Evolutionary conservation across 2,888 invertebrate genomes (phyloP), one percentile per base, ranked within the genome.

Genomic region (Coronaproctus castanopsis): DNA sequence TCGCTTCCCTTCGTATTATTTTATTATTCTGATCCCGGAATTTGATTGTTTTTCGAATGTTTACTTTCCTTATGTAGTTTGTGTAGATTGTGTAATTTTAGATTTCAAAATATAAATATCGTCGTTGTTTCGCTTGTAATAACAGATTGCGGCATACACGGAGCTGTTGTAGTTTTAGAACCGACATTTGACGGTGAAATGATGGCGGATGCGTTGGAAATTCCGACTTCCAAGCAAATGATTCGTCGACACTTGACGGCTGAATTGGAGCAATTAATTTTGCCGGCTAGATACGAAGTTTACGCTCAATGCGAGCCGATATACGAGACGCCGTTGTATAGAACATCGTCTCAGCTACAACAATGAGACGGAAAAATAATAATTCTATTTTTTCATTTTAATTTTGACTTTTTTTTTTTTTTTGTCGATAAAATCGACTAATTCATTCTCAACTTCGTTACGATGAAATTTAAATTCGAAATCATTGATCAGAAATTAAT

Each of bases 131-230:
- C 10, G 61, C 55, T 56, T 62, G 68, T 68, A 61, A 71, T n/a
- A 70, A 63, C 75, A 85, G 91, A 92, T 73, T 91, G 90, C 69
- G 95, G 95, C 66, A 89, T 95, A 8, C 93, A 95, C 70, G 93
- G 95, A 62, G 93, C 92, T 14, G 75, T 95, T 64, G 89, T 92
- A 57, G 92, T 93, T 19, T 73, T 95, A 68, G 93, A 95, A 70
- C 88, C 91, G 19, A 89, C 90, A 18, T 92, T 95, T 74, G 90
- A 87, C 60, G 89, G 91, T 24, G 93, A 93, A 72, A 90, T 91
- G 53, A 87, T 95, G 84, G 92, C 93, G 55, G 88, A 87, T 8
- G 88, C 91, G 1, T 77, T 91, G 63, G 91, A 90, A 58, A 91
- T 93, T 67, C 91, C 92, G 52, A 85, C 88, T 19, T 87, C 89